Evolutionary conservation across 2,888 invertebrate species (phyloP).

Genomic region (Eilema depressum): DNA sequence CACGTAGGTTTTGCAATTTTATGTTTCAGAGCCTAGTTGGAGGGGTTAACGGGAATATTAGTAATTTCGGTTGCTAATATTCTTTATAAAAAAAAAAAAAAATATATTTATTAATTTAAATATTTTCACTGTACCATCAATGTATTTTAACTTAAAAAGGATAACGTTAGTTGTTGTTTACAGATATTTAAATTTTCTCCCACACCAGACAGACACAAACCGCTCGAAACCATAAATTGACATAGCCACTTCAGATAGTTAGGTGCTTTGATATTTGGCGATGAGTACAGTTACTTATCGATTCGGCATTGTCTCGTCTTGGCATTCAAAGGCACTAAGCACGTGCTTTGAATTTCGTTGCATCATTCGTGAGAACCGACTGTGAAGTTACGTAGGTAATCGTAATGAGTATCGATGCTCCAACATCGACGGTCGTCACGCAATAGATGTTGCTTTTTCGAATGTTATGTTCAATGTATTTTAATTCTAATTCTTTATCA

Average conservation of each 20-base stretch:
- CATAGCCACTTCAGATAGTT: slow-evolving; percentile 59
- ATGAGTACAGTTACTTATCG: slow-evolving; percentile 81
- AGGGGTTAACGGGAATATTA: no score
- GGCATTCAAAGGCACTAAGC: slow-evolving; percentile 70
- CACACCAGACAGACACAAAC: background rate
- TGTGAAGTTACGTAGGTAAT: slow-evolving; percentile 68
- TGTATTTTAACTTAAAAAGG: background rate
- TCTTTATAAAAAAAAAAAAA: no score
- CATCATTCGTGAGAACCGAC: slow-evolving; percentile 76
- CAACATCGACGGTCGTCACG: slow-evolving; percentile 27
- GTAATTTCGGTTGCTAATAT: no score
- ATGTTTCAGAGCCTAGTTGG: no score
- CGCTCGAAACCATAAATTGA: slow-evolving; percentile 32
- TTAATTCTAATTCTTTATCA: background rate
- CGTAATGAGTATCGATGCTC: slow-evolving; percentile 55
- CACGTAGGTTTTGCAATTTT: no score
- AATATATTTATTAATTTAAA: no score
- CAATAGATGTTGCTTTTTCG: slow-evolving; percentile 17
- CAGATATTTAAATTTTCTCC: background rate
- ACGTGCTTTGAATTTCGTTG: slow-evolving; percentile 76
- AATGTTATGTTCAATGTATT: background rate
- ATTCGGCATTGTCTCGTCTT: slow-evolving; percentile 80
- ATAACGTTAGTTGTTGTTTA: background rate
- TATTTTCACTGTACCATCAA: no score
- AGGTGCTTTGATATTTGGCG: slow-evolving; percentile 73